phyloP scores from a whole-genome alignment of 2,113 vertebrate species.

The Uria lomvia region DNA sequence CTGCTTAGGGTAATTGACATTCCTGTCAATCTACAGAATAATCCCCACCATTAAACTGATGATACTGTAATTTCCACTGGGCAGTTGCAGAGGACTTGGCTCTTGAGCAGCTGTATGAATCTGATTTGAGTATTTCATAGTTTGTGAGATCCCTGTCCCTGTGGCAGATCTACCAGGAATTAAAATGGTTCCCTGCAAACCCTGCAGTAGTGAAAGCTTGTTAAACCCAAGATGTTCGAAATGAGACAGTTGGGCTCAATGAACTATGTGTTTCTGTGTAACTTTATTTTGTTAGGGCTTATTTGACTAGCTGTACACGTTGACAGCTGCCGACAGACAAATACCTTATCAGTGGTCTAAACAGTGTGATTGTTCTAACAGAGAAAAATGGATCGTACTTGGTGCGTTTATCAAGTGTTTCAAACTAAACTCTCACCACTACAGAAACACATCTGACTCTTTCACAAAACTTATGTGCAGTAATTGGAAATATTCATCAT shows the following conservation, averaged over 20 bases:
- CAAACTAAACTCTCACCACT: background rate
- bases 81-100: background rate
- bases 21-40: background rate
- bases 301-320: background rate
- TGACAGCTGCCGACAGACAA: background rate
- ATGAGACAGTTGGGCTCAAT: background rate
- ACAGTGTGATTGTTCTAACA: background rate
- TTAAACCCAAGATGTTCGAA: background rate
- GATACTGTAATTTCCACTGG: background rate
- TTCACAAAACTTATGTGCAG: background rate
- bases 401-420: background rate
- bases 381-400: background rate
- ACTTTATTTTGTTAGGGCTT: slow-evolving; percentile 14
- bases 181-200: background rate
- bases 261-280: background rate
- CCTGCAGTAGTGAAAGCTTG: background rate
- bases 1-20: background rate
- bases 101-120: background rate
- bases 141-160: background rate
- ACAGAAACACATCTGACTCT: background rate
- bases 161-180: background rate
- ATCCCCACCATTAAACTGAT: background rate
- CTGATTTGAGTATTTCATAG: background rate
- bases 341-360: slow-evolving; percentile 15
- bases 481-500: background rate